Conservation (phyloP, 1,140 invertebrate species). For the Drosophila seguyi region DNA sequence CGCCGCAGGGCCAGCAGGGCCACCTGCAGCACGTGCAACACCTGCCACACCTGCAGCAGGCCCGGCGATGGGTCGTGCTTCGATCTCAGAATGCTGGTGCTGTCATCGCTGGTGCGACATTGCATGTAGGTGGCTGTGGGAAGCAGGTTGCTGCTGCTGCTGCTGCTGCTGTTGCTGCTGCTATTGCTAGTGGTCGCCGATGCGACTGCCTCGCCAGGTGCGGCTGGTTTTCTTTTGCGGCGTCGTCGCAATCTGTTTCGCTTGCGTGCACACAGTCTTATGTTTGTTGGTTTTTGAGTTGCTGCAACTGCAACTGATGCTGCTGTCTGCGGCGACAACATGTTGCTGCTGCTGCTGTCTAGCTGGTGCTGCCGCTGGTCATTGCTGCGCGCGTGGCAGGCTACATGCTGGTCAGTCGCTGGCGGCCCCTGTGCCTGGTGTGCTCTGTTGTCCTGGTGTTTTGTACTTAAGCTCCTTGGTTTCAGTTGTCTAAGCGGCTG, state of each 20-base stretch:
- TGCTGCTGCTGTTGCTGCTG: conserved; percentile 50
- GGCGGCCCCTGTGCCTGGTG: conserved; percentile 33
- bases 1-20: conserved; percentile 28
- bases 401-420: conserved; percentile 43
- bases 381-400: conserved; percentile 38
- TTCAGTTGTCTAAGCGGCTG: conserved; percentile 64
- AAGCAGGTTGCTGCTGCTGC: conserved; percentile 58
- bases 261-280: conserved; percentile 83
- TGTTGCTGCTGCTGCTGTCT: conserved; percentile 56
- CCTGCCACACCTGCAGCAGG: conserved; percentile 57
- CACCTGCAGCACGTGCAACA: conserved; percentile 55
- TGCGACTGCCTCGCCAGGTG: conserved; percentile 30
- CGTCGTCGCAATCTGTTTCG: conserved; percentile 78
- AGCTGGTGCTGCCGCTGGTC: conserved; percentile 39
- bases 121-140: conserved; percentile 56
- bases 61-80: conserved; percentile 43
- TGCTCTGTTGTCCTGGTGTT: conserved; percentile 52
- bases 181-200: conserved; percentile 51
- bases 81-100: conserved; percentile 41
- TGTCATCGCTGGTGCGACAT: conserved; percentile 49
- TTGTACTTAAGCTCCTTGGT: conserved; percentile 81
- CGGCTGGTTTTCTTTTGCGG: conserved; percentile 77
- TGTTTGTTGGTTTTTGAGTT: conserved; percentile 66
- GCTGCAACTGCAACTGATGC: conserved; percentile 49
- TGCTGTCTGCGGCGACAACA: conserved; percentile 42